These are phyloP conservation scores for Myotis daubentonii DNA, from an alignment of 2,797 vertebrate species.

Conservation along the genomic window DNA sequence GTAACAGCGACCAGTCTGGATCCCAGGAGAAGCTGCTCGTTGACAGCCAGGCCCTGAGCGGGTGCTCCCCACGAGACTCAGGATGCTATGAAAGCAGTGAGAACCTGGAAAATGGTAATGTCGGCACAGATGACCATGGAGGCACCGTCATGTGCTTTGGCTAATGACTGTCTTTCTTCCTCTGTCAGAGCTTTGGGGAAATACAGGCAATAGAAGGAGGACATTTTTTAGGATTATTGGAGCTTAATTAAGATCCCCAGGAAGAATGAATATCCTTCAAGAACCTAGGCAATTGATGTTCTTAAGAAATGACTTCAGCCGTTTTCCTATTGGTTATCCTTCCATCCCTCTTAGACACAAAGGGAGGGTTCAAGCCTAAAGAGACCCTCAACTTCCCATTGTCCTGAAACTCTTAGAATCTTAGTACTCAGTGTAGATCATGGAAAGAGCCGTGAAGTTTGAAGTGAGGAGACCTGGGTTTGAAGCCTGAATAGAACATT, in stretches of 20 bases:
- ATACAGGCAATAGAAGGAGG: background rate
- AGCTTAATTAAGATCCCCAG: background rate
- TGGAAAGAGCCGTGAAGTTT: background rate
- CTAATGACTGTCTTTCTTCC: conserved; percentile 62
- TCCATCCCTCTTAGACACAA: background rate
- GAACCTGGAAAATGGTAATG: conserved; percentile 98
- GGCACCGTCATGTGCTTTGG: conserved; percentile 67
- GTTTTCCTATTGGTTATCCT: background rate
- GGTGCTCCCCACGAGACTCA: conserved; percentile 96
- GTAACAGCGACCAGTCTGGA: conserved; percentile 97
- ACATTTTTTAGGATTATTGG: background rate
- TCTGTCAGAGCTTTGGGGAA: background rate
- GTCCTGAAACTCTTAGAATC: background rate
- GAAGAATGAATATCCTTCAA: background rate
- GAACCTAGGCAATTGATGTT: background rate
- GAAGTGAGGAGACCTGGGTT: background rate
- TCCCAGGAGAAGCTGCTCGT: conserved; percentile 97
- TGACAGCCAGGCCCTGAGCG: conserved; percentile 90
- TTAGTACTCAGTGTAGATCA: background rate
- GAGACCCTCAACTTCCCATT: background rate
- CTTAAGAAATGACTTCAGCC: background rate
- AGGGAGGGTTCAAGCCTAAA: background rate
- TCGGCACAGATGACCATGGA: conserved; percentile 50
- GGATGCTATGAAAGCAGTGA: conserved; percentile 99
- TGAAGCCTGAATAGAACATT: background rate